Conservation (phyloP, 2,888 invertebrate species). For the Aplocera efformata region DNA sequence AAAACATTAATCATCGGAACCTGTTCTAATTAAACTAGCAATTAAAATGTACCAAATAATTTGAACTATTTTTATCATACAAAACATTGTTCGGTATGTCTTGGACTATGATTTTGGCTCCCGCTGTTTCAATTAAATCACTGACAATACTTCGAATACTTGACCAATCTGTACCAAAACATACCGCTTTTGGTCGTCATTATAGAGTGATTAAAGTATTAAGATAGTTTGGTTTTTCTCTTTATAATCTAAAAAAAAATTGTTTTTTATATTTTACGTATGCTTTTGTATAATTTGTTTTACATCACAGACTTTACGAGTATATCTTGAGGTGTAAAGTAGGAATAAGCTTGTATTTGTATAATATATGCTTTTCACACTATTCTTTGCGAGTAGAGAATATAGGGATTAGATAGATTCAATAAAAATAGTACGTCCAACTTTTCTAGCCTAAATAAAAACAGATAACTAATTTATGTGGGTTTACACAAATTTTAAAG, state of each 20-base stretch:
- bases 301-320: too few species aligned
- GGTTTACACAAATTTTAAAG: too few species aligned
- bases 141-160: conserved; percentile 76
- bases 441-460: too few species aligned
- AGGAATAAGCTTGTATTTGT: too few species aligned
- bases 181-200: conserved; percentile 49
- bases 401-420: too few species aligned
- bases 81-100: conserved; percentile 71
- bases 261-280: too few species aligned
- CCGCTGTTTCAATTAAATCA: conserved; percentile 80
- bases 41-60: conserved; percentile 67
- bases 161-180: conserved; percentile 67
- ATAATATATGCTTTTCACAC: too few species aligned
- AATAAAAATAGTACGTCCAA: too few species aligned
- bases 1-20: conserved; percentile 61
- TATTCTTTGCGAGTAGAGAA: too few species aligned
- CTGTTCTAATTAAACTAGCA: conserved; percentile 69
- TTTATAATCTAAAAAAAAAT: background rate
- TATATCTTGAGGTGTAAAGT: too few species aligned
- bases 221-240: conserved; percentile 42
- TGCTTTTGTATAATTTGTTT: too few species aligned
- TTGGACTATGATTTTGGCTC: conserved; percentile 51
- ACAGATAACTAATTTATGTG: too few species aligned
- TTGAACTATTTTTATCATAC: conserved; percentile 56
- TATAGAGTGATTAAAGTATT: conserved; percentile 28